phyloP scores from a whole-genome alignment of 2,888 invertebrate species.

The Capitulum mitella region DNA sequence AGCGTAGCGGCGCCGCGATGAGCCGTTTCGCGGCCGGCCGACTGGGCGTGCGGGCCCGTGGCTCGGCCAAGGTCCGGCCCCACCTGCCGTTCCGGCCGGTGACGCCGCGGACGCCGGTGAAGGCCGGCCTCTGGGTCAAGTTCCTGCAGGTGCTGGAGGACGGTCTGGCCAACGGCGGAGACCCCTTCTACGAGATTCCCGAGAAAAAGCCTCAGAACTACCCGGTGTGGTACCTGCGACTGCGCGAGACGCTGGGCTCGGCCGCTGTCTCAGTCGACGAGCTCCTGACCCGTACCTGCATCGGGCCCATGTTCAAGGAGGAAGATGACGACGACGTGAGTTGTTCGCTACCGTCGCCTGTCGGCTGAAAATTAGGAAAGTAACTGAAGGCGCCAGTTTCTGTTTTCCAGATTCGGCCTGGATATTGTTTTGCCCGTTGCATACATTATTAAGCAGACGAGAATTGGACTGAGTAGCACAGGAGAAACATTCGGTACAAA shows the following conservation, averaged over 20 bases:
- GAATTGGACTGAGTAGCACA: too few species aligned
- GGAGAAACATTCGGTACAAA: too few species aligned
- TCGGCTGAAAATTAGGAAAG: too few species aligned
- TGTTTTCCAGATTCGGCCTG: too few species aligned
- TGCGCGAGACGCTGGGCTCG: background rate
- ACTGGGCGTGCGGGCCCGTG: background rate
- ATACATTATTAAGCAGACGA: too few species aligned
- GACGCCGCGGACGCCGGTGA: background rate
- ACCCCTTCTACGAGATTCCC: slow-evolving; percentile 6
- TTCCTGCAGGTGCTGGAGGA: background rate
- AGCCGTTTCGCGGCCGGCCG: slow-evolving; percentile 17
- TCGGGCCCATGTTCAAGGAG: background rate
- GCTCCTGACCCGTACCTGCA: background rate
- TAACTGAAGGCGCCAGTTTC: too few species aligned
- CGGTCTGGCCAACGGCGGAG: background rate
- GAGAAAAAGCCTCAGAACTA: slow-evolving; percentile 21
- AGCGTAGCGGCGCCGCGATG: too few species aligned
- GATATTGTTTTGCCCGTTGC: too few species aligned
- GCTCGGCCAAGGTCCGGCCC: background rate
- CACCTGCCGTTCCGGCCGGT: background rate
- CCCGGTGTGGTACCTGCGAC: background rate
- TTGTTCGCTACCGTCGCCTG: too few species aligned
- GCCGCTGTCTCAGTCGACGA: background rate
- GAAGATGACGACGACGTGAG: background rate
- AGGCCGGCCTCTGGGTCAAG: background rate